phyloP scores from a whole-genome alignment of 2,888 invertebrate species.

The Athripsodes cinereus region DNA sequence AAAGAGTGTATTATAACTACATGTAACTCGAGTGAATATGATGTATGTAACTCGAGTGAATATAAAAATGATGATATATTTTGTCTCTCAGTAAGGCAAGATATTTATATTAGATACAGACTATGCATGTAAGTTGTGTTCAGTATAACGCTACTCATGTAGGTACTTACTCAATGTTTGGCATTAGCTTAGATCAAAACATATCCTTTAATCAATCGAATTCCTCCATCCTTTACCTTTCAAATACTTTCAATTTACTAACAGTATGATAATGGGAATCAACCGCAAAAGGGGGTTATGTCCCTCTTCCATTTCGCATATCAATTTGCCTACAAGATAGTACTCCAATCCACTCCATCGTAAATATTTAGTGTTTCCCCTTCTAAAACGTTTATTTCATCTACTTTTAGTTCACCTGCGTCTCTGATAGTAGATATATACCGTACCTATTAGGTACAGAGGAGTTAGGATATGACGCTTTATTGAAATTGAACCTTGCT shows the following conservation, averaged over 20 bases:
- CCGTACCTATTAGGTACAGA: not conserved
- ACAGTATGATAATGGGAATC: not conserved
- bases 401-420: not conserved
- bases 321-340: not conserved
- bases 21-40: too few relatives aligned
- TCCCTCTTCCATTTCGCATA: not conserved
- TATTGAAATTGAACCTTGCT: not conserved
- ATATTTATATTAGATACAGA: too few relatives aligned
- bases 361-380: not conserved
- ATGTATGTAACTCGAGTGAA: too few relatives aligned
- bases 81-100: too few relatives aligned
- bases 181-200: too few relatives aligned
- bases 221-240: too few relatives aligned
- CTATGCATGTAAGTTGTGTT: too few relatives aligned
- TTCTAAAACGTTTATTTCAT: not conserved
- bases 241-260: not conserved
- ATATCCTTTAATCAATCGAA: too few relatives aligned
- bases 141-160: too few relatives aligned
- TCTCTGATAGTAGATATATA: not conserved
- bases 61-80: too few relatives aligned
- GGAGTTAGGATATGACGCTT: not conserved
- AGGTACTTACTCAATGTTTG: too few relatives aligned
- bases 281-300: not conserved
- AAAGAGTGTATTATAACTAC: too few relatives aligned
- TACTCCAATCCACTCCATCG: not conserved